Conservation (phyloP, 2,888 invertebrate species). For the Eudemis profundana region DNA sequence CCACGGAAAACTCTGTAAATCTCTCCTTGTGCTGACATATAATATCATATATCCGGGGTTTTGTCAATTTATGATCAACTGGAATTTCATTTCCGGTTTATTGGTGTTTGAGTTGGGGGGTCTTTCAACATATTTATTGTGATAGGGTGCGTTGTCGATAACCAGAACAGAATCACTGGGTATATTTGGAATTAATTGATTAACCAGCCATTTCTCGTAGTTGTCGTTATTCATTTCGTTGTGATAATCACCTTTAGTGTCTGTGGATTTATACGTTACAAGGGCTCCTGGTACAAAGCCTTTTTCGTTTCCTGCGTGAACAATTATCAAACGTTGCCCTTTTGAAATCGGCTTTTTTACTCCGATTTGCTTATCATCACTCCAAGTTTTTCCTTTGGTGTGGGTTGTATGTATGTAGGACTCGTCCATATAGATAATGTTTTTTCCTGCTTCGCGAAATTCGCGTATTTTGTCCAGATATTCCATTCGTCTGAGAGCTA, state of each 20-base stretch:
- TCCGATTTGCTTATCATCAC: background rate
- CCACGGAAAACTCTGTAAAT: constrained; percentile 12
- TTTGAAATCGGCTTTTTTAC: no score
- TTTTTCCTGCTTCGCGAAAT: no score
- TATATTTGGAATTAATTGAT: constrained; percentile 34
- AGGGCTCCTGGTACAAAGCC: background rate
- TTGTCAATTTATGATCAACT: constrained; percentile 4
- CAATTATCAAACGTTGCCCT: no score
- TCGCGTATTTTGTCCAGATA: no score
- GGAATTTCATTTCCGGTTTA: constrained; percentile 6
- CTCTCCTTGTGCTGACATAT: background rate
- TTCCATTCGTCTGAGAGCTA: no score
- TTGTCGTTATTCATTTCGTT: no score
- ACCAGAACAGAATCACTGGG: no score
- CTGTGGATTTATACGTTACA: constrained; percentile 9
- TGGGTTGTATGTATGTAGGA: no score
- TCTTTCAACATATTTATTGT: background rate
- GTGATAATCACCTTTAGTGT: constrained; percentile 33
- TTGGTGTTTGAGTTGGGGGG: background rate
- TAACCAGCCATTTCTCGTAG: constrained; percentile 27
- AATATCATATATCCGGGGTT: background rate
- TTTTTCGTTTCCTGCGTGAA: no score
- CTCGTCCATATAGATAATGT: no score
- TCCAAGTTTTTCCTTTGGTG: no score
- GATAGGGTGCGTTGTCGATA: constrained; percentile 2